Conservation (phyloP, 2,797 vertebrate species). For the Esox lucius region DNA sequence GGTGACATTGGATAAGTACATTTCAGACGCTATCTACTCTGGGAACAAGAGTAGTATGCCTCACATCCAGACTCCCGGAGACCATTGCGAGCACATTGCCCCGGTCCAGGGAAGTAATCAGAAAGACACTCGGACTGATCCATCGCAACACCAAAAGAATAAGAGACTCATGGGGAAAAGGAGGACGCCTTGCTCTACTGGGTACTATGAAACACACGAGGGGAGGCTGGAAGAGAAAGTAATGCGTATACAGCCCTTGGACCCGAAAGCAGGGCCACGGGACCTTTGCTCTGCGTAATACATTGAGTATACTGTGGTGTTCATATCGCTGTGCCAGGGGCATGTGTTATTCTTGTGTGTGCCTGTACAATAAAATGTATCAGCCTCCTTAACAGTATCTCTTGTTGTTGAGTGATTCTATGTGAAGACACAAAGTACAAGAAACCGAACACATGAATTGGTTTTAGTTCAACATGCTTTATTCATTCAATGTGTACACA, state of each 20-base stretch:
- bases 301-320: not conserved
- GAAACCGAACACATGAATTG: not conserved
- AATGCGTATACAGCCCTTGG: not conserved
- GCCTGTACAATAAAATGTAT: not conserved
- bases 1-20: conserved; percentile 3
- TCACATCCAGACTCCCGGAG: not conserved
- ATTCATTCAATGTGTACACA: not conserved
- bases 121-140: not conserved
- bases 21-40: not conserved
- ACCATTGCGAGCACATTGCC: too few relatives aligned
- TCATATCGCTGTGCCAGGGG: not conserved
- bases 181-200: not conserved
- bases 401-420: not conserved
- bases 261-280: too few relatives aligned
- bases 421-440: not conserved
- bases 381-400: not conserved
- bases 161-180: not conserved
- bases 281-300: not conserved
- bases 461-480: not conserved
- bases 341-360: too few relatives aligned
- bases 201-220: not conserved
- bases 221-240: conserved; percentile 1
- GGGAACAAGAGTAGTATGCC: not conserved
- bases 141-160: not conserved
- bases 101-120: not conserved